Evolutionary conservation across 2,888 invertebrate genomes (phyloP), one percentile per base, ranked within the genome.

Genomic region (Ochropacha duplaris): DNA sequence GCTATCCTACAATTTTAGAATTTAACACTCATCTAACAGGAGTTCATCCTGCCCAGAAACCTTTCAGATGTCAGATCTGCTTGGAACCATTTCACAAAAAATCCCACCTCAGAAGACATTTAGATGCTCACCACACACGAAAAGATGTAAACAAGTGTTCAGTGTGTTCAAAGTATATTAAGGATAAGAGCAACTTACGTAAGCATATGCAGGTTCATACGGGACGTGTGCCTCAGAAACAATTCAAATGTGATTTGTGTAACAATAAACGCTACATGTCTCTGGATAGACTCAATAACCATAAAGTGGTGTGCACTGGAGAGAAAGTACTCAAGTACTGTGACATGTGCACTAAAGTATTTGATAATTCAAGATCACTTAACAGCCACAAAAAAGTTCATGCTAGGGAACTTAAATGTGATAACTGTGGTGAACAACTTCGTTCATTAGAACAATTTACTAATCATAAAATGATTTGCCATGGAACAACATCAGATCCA

Each of bases 141-240:
- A 93, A 93, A 76, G 93, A 93, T 86, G 93, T 93, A 28, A 93
- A 93, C 72, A 93, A 93, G 71, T 93, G 93, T 81, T 85, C 93
- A 54, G 93, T 93, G 60, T 93, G 93, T 81, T 93, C 93, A 60
- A 93, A 93, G 76, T 93, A 93, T 74, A 93, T 93, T 59, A 93
- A 93, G 78, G 93, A 93, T 78, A 93, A 93, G 67, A 93, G 93
- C 74, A 93, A 93, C 72, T 78, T 93, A 65, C 91, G 93, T 62
- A 93, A 93, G 72, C 93, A 93, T 69, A 93, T 93, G 93, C 93
- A 93, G 78, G 93, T 93, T n/a, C 93, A 93, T 67, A 93, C 93
- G 39, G 93, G 93, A 1, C 79, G 93, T 44, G 91, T 93, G 54
- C 93, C 93, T 55, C 93, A 93, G 69, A 93, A 93, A 75, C 93